Conservation (phyloP, 2,888 invertebrate species). For the Hirtodrosophila duncani region DNA sequence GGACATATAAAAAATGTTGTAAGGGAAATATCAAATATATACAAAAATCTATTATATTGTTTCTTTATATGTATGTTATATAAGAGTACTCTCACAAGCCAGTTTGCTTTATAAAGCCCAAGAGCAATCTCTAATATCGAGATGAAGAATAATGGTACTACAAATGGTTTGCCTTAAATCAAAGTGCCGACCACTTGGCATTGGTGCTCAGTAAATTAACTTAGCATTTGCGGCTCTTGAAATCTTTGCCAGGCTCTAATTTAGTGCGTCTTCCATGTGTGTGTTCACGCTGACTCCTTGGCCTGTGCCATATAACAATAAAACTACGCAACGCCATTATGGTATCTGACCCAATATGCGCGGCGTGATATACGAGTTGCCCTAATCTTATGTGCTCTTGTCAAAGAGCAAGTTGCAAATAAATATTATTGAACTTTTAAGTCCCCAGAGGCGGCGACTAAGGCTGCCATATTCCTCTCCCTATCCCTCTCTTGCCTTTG, state of each 20-base stretch:
- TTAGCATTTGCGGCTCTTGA: constrained; percentile 33
- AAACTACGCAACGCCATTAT: constrained; percentile 51
- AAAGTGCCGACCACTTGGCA: constrained; percentile 38
- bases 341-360: constrained; percentile 60
- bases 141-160: constrained; percentile 14
- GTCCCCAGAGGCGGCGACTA: constrained; percentile 42
- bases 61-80: too few species aligned
- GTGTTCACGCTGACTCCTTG: too few species aligned
- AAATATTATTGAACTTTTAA: constrained; percentile 70
- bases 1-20: too few species aligned
- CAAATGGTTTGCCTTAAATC: constrained; percentile 47
- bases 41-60: background rate
- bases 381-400: constrained; percentile 63
- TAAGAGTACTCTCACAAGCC: too few species aligned
- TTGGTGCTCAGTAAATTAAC: constrained; percentile 57
- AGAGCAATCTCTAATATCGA: too few species aligned
- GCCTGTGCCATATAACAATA: constrained; percentile 50
- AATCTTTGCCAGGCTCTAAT: constrained; percentile 45
- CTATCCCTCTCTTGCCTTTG: too few species aligned
- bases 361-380: constrained; percentile 55
- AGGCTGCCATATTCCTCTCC: too few species aligned
- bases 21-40: too few species aligned
- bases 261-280: constrained; percentile 38
- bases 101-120: too few species aligned
- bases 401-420: constrained; percentile 67